These are phyloP conservation scores for Umimayanthus chanpuru DNA, from an alignment of 92 coral and sea anemone genomes.

Conservation along the genomic window DNA sequence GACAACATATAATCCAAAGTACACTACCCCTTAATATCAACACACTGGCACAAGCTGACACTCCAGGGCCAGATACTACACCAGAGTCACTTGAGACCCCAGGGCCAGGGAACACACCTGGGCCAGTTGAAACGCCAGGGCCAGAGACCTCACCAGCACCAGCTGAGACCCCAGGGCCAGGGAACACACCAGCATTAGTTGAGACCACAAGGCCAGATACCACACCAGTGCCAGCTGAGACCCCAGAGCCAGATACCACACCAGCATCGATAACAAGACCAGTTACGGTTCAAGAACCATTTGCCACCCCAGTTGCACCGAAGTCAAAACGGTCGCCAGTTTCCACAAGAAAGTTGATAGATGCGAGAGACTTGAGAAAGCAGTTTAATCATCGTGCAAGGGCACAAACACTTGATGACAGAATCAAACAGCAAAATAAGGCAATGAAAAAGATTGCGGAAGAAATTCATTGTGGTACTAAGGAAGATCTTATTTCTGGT, in stretches of 20 bases:
- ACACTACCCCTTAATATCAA: background rate
- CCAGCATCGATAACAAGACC: background rate
- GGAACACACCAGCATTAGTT: too few relatives aligned
- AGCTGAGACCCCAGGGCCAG: too few relatives aligned
- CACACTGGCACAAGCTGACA: background rate
- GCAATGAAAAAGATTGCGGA: constrained; percentile 37
- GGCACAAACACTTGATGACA: constrained; percentile 4
- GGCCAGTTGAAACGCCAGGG: too few relatives aligned
- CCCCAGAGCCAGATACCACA: background rate
- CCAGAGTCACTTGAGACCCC: background rate
- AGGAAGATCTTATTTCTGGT: constrained; percentile 36
- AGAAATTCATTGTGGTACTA: constrained; percentile 39
- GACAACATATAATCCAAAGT: background rate
- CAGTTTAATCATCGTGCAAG: background rate
- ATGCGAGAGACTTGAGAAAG: background rate
- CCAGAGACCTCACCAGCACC: too few relatives aligned
- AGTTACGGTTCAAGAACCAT: background rate
- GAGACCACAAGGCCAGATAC: too few relatives aligned
- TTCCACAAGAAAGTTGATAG: background rate
- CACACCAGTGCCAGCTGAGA: too few relatives aligned
- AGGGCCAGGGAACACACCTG: too few relatives aligned
- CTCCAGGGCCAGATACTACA: background rate
- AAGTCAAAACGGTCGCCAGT: background rate
- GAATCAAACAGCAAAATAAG: constrained; percentile 30
- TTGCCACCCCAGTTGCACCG: background rate